Percentiles rank a stretch among this genome's conserved stretches.
Evolutionary conservation across 2,797 vertebrate genomes (phyloP).

Genomic region (Pipistrellus pipistrellus): DNA sequence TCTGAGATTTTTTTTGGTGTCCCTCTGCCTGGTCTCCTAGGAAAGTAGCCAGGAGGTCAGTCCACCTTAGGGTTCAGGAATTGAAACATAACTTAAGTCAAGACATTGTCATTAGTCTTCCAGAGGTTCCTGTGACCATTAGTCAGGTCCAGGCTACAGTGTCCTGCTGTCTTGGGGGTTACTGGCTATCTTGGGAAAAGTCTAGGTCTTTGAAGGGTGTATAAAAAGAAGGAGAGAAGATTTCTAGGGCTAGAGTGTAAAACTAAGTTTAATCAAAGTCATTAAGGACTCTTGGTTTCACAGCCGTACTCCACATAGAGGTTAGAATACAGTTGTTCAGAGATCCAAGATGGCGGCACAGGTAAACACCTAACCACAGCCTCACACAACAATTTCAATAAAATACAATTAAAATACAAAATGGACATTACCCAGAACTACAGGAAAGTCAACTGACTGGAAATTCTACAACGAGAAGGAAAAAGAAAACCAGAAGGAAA

Average conservation of each 20-base stretch:
- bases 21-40: background rate
- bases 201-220: background rate
- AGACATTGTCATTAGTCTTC: background rate
- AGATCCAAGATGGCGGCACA: too few species aligned
- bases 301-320: background rate
- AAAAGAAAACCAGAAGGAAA: too few species aligned
- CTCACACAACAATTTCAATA: too few species aligned
- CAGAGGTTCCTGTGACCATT: background rate
- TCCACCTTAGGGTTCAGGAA: background rate
- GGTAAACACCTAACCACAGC: too few species aligned
- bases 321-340: background rate
- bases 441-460: too few species aligned
- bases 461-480: too few species aligned
- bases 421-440: too few species aligned
- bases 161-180: background rate
- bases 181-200: background rate
- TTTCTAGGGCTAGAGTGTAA: background rate
- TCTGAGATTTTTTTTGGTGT: background rate
- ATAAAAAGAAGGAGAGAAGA: background rate
- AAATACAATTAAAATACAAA: too few species aligned
- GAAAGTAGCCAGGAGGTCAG: background rate
- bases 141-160: background rate
- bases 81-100: background rate
- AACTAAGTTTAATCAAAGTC: background rate
- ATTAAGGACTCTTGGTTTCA: background rate